Conservation (phyloP, 2,113 vertebrate genomes). For the Kryptolebias marmoratus region DNA sequence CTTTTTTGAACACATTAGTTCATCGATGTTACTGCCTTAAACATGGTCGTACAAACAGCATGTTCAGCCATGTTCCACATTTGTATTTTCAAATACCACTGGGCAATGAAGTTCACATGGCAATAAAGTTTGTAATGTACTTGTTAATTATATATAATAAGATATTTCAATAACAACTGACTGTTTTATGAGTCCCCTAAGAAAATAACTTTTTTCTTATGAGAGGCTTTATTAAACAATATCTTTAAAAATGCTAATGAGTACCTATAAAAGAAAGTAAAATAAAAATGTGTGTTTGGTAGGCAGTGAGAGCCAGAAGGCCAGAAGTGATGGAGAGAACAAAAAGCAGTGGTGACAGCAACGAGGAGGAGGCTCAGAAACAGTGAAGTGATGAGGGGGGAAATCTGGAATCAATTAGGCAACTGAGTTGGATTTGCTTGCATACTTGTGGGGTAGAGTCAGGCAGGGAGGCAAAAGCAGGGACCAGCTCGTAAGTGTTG, state of each 20-base stretch:
- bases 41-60: too few relatives aligned
- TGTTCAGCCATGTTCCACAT: too few relatives aligned
- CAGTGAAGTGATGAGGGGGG: constrained; percentile 56
- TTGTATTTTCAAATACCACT: too few relatives aligned
- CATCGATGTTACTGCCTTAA: too few relatives aligned
- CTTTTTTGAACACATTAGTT: too few relatives aligned
- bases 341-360: constrained; percentile 56
- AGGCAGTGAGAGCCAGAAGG: constrained; percentile 55
- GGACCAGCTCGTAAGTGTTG: constrained; percentile 54
- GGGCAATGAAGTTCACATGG: too few relatives aligned
- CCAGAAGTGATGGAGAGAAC: constrained; percentile 24
- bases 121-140: background rate
- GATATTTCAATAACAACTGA: too few relatives aligned
- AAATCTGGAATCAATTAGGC: constrained; percentile 81
- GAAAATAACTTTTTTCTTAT: too few relatives aligned
- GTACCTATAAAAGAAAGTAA: constrained; percentile 5
- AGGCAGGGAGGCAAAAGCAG: constrained; percentile 59
- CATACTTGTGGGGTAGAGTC: constrained; percentile 80
- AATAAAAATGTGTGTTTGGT: constrained; percentile 14
- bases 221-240: too few relatives aligned
- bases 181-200: too few relatives aligned
- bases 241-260: background rate
- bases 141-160: too few relatives aligned
- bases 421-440: constrained; percentile 72
- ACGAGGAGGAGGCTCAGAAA: constrained; percentile 34